phyloP scores from a whole-genome alignment of 2,113 vertebrate genomes.

The Nothocercus julius region DNA sequence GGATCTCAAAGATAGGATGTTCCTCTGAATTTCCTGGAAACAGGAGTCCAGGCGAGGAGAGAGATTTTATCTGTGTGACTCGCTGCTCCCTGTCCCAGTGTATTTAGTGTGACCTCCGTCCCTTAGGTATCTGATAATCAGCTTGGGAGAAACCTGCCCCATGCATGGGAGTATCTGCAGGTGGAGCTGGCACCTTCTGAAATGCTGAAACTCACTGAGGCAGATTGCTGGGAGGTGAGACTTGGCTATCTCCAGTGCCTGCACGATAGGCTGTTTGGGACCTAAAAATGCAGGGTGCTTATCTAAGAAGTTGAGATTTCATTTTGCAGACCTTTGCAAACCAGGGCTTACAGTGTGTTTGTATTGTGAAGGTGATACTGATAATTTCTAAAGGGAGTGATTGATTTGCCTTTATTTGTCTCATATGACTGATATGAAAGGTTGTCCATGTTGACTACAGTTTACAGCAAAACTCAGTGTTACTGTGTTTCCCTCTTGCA shows the following conservation, averaged over 20 bases:
- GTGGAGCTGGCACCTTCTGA: not conserved
- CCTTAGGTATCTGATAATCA: not conserved
- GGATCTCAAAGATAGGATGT: not conserved
- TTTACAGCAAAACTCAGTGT: conserved; percentile 23
- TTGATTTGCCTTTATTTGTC: not conserved
- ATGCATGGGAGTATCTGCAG: not conserved
- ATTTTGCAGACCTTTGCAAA: not conserved
- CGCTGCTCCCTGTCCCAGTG: rapidly evolving
- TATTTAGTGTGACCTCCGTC: not conserved
- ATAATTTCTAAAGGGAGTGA: not conserved
- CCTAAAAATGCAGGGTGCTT: not conserved
- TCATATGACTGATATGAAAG: not conserved
- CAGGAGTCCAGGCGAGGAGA: not conserved
- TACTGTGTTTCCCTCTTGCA: conserved; percentile 57
- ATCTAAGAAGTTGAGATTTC: not conserved
- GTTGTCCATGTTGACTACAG: conserved; percentile 38
- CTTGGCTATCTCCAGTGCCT: not conserved
- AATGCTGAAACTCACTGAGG: not conserved
- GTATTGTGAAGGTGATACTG: not conserved
- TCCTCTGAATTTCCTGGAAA: not conserved
- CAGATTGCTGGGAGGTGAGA: not conserved
- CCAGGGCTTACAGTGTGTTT: not conserved
- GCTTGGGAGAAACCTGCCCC: not conserved
- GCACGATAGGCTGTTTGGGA: not conserved
- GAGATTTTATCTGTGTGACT: not conserved